These are phyloP conservation scores for Drosophila aldrichi DNA, from an alignment of 2,888 invertebrate genomes.

Conservation along the genomic window DNA sequence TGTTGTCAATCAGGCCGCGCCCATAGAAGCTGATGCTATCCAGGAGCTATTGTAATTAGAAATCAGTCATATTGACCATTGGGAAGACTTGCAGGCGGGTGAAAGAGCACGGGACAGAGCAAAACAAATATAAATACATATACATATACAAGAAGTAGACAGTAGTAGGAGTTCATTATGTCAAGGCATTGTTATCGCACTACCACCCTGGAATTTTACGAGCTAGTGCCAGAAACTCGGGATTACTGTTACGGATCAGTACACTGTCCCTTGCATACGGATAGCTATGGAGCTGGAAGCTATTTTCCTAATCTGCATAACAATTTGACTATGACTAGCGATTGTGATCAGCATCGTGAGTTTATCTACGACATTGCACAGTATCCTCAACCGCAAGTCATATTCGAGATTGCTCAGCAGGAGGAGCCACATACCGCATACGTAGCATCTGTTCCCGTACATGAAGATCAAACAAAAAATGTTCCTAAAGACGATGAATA, in stretches of 20 bases:
- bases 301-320: conserved; percentile 63
- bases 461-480: conserved; percentile 13
- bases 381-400: conserved; percentile 16
- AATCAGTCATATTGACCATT: background rate
- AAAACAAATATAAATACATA: background rate
- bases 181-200: conserved; percentile 46
- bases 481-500: background rate
- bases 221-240: conserved; percentile 74
- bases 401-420: conserved; percentile 11
- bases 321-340: conserved; percentile 50
- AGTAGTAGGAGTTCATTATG: conserved; percentile 25
- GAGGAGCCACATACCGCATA: conserved; percentile 2
- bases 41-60: background rate
- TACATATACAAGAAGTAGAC: background rate
- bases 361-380: conserved; percentile 27
- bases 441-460: background rate
- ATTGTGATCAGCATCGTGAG: conserved; percentile 12
- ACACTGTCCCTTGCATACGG: conserved; percentile 28
- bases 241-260: conserved; percentile 32
- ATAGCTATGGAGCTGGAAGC: conserved; percentile 60
- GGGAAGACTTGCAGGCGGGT: background rate
- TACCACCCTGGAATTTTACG: conserved; percentile 53
- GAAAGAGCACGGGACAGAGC: background rate
- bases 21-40: conserved; percentile 43
- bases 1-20: conserved; percentile 70